These are phyloP conservation scores for Murina feae DNA, from an alignment of 2,113 vertebrate species.

Conservation along the genomic window DNA sequence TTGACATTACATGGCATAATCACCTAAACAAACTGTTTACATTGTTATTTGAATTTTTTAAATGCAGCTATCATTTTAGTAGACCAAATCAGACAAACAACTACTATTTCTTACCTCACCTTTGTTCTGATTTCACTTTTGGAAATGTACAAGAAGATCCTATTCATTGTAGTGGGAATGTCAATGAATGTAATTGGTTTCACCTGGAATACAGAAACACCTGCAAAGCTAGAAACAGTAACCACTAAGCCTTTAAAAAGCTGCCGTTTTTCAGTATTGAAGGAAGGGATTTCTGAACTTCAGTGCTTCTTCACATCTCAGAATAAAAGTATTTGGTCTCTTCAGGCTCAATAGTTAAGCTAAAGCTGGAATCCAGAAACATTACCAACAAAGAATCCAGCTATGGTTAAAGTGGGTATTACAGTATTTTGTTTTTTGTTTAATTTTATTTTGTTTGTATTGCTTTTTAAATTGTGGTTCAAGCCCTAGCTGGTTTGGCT, in stretches of 20 bases:
- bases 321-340: conserved; percentile 17
- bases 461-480: conserved; percentile 18
- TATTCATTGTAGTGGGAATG: background rate
- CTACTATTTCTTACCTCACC: background rate
- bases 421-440: background rate
- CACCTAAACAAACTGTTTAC: background rate
- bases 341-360: background rate
- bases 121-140: conserved; percentile 1
- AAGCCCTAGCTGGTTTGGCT: no score
- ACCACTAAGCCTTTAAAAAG: conserved; percentile 19
- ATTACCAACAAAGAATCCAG: background rate
- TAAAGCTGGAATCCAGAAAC: background rate
- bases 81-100: background rate
- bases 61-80: background rate
- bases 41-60: conserved; percentile 25
- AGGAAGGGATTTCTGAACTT: conserved; percentile 37
- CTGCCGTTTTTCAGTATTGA: background rate
- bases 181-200: background rate
- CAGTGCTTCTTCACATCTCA: background rate
- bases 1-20: conserved; percentile 11
- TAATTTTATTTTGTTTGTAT: background rate
- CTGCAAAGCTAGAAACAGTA: conserved; percentile 12
- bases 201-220: background rate
- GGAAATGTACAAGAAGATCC: background rate
- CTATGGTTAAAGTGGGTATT: background rate